A percentile compares a stretch with the other conserved stretches of the same genome.
These are phyloP conservation scores for Gymnorhina tibicen DNA, from an alignment of 2,113 vertebrate genomes.

Conservation along the genomic window DNA sequence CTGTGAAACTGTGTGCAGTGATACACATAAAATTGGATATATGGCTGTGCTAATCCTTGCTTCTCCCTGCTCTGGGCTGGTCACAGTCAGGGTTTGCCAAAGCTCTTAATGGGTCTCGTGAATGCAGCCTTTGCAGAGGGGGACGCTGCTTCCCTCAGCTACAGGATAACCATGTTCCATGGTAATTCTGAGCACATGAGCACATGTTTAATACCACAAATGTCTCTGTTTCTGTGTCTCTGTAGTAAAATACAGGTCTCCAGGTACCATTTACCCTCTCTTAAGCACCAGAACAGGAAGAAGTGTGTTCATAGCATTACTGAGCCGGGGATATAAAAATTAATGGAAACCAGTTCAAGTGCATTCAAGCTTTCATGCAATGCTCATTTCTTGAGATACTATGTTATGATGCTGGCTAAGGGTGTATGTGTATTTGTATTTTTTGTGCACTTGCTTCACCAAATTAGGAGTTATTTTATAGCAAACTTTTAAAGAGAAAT, in stretches of 20 bases:
- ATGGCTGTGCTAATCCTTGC: background rate
- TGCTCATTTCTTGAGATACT: background rate
- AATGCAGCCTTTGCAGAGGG: background rate
- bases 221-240: background rate
- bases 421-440: background rate
- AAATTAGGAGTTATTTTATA: background rate
- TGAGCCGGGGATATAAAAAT: background rate
- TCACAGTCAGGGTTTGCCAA: background rate
- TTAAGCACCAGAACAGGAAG: constrained; percentile 5
- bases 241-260: background rate
- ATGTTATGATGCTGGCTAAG: background rate
- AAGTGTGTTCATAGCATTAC: background rate
- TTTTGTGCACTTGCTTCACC: background rate
- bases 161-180: rapidly evolving
- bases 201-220: background rate
- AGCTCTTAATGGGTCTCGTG: background rate
- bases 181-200: background rate
- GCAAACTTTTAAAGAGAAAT: background rate
- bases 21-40: background rate
- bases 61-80: background rate
- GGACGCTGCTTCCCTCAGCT: background rate
- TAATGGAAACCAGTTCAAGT: background rate
- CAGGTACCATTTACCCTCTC: background rate
- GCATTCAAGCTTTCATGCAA: background rate
- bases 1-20: background rate